Percentiles rank a stretch among this genome's conserved stretches.
These are phyloP conservation scores for Anarhynchus alexandrinus DNA, from an alignment of 2,113 vertebrate genomes.

Conservation along the genomic window DNA sequence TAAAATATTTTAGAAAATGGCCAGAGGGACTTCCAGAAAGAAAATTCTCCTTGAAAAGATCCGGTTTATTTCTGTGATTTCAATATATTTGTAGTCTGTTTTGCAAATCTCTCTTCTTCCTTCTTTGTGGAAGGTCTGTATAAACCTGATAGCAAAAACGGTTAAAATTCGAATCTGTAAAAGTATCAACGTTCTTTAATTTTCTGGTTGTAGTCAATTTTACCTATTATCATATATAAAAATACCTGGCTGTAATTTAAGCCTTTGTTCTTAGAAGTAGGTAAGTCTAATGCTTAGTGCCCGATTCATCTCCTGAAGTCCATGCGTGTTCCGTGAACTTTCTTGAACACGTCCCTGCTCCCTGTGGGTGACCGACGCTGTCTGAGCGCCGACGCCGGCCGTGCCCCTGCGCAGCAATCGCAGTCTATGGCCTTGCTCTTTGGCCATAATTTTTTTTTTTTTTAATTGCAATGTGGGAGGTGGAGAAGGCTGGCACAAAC, in stretches of 20 bases:
- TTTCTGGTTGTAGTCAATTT: not conserved
- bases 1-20: not conserved
- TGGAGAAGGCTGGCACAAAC: conserved; percentile 1
- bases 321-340: not conserved
- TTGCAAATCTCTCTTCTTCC: not conserved
- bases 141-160: not conserved
- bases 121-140: not conserved
- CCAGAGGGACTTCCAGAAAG: not conserved
- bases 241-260: not conserved
- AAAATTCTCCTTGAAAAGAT: not conserved
- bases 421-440: not conserved
- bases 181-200: not conserved
- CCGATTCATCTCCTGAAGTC: not conserved
- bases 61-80: not conserved
- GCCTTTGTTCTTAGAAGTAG: not conserved
- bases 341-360: not conserved
- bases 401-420: not conserved
- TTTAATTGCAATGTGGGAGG: not conserved
- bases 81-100: not conserved
- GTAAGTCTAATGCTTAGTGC: not conserved
- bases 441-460: not conserved
- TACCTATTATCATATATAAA: not conserved
- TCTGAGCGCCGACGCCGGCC: not conserved
- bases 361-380: not conserved
- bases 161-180: not conserved